Base-by-base conservation (phyloP, 2,888 invertebrate species). In the Perizoma flavofasciatum region DNA sequence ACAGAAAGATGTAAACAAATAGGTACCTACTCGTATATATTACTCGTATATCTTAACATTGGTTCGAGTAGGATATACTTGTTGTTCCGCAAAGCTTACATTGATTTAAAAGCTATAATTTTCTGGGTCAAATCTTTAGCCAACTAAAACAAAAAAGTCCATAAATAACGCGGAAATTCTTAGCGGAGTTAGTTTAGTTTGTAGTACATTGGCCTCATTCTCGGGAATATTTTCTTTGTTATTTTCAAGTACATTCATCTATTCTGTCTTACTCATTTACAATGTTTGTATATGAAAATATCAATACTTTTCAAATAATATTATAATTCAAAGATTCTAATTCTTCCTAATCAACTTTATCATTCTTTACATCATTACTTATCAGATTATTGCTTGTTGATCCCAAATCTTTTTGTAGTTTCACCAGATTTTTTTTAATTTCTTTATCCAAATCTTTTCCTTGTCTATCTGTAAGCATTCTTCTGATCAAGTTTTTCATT, bases 401-500 rank as follows among this genome's bases (percentile, higher is more conserved):
- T n/a, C 67, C 69, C 6, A 84, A 68, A 69, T 82, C 79, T 6
- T 76, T 69, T 55, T 85, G 72, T 5, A 80, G 47, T 51, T 74
- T 80, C 6, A 66, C 48, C 0, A 86, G 61, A 56, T 85, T 84
- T 10, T 75, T 77, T 58, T 81, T 83, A 5, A 87, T 77, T 5
- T 63, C 65, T 3, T 73, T 66, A 58, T 85, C 78, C 6, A 86
- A 52, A 8, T 76, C 68, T 5, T 76, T 58, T 2, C 60, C 65
- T 11, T 78, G 76, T 22, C 71, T 75, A 0, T 79, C 78, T n/a
- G 63, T 51, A 2, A 87, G 53, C 84, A 89, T 85, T 55, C 75
- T 79, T 58, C 81, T 76, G 1, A 89, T 68, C 0, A 87, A 33
- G 4, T 78, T 72, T 52, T 85, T 80, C 75, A 86, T 75, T 53